A percentile compares a stretch with the other conserved stretches of the same genome.
phyloP scores from a whole-genome alignment of 2,888 invertebrate genomes.

The Aquatica leii region DNA sequence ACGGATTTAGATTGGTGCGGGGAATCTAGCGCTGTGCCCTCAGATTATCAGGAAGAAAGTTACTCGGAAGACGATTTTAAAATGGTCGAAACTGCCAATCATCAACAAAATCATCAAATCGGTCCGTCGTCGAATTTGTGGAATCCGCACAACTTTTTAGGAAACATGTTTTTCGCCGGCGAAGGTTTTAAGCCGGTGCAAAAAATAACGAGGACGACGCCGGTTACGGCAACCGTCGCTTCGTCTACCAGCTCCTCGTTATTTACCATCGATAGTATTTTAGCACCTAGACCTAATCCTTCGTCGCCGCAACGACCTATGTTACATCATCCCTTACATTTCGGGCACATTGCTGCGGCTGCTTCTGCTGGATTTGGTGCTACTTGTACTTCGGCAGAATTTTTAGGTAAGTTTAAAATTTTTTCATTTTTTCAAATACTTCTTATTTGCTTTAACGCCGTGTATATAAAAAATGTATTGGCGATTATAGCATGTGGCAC shows the following conservation, averaged over 20 bases:
- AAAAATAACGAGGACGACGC: slow-evolving; percentile 49
- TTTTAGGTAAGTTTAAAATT: slow-evolving; percentile 77
- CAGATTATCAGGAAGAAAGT: slow-evolving; percentile 49
- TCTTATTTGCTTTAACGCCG: too few relatives aligned
- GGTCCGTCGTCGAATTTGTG: slow-evolving; percentile 41
- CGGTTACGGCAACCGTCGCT: slow-evolving; percentile 56
- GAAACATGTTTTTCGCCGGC: slow-evolving; percentile 54
- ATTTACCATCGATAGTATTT: slow-evolving; percentile 87
- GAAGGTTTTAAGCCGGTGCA: slow-evolving; percentile 61
- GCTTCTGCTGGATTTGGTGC: slow-evolving; percentile 70
- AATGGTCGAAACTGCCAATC: slow-evolving; percentile 58
- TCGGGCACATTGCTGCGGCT: slow-evolving; percentile 71
- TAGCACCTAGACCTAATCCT: slow-evolving; percentile 74
- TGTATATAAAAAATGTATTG: neutral
- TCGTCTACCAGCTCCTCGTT: slow-evolving; percentile 64
- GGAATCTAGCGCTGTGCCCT: slow-evolving; percentile 46
- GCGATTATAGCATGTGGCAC: too few relatives aligned
- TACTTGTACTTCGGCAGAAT: slow-evolving; percentile 69
- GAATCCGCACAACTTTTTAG: slow-evolving; percentile 46
- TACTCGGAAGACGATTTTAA: slow-evolving; percentile 51
- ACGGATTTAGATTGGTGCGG: slow-evolving; percentile 57
- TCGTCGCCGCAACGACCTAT: slow-evolving; percentile 64
- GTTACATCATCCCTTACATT: slow-evolving; percentile 66
- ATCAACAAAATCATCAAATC: slow-evolving; percentile 41
- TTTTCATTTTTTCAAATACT: too few relatives aligned